Percentiles rank a stretch among this genome's conserved stretches.
phyloP scores from a whole-genome alignment of 2,797 vertebrate species.

The Danio tinwini region DNA sequence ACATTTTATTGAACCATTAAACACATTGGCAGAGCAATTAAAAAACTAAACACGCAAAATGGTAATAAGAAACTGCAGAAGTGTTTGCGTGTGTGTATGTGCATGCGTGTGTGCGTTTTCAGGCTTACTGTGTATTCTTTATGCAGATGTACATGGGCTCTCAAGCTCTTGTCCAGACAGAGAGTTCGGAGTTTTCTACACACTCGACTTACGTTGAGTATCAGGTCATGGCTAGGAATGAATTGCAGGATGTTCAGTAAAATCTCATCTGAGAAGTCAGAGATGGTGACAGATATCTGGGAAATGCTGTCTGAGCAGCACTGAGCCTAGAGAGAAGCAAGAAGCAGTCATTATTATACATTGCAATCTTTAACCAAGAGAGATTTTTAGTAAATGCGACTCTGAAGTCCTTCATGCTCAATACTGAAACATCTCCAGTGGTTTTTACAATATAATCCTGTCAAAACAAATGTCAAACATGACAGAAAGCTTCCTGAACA shows the following conservation, averaged over 20 bases:
- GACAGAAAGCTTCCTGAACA: neutral
- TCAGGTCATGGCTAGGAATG: conserved; percentile 87
- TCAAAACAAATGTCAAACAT: neutral
- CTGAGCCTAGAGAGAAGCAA: conserved; percentile 13
- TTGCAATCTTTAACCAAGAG: neutral
- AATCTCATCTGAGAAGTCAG: conserved; percentile 93
- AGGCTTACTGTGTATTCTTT: conserved; percentile 88
- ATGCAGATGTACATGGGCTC: conserved; percentile 83
- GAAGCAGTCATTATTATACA: neutral
- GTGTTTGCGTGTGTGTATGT: neutral
- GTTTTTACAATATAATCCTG: neutral
- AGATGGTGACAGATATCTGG: conserved; percentile 78
- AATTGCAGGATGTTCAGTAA: conserved; percentile 90
- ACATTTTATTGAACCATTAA: no score
- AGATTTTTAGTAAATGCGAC: neutral
- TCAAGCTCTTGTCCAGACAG: conserved; percentile 92
- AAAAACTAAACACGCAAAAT: no score
- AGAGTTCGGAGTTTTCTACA: conserved; percentile 86
- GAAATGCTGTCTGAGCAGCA: conserved; percentile 63
- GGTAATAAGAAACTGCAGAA: neutral
- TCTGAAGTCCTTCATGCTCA: neutral
- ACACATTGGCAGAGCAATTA: no score
- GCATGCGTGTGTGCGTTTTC: neutral
- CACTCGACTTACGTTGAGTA: conserved; percentile 85
- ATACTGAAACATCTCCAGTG: neutral